Base-by-base conservation (phyloP, 2,888 invertebrate genomes). In the Cenopis cana region DNA sequence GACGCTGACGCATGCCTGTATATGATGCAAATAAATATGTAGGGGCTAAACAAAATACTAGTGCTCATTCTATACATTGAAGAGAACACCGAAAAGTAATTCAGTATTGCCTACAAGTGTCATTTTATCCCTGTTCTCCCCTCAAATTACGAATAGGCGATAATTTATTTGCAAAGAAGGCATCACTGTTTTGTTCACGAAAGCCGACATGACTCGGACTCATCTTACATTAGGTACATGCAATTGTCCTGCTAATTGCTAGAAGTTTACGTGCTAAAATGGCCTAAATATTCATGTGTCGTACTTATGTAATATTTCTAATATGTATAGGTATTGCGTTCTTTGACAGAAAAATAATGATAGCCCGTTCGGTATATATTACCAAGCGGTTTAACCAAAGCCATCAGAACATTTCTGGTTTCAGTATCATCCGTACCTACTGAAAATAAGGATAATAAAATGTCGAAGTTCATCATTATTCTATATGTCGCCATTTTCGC, bases 391-490 rank as follows among this genome's bases (percentile, higher is more conserved):
- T 41, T 1, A 11, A n/a, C 29, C 12, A 12, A 14, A 46, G 10
- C 41, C 18, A 66, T 70, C 54, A 70, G 57, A 66, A 17, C 54
- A 46, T 18, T 11, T 18, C 24, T 20, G 29, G n/a, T 55, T 8
- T 54, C 56, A 64, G 49, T 60, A 41, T 38, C 24, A 64, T 29
- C 60, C 38, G 24, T 49, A 50, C 17, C 46, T 14, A 57, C 50
- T 38, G 36, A 20, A 68, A 24, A 6, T 14, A 57, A 57, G 9
- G 52, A 65, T 14, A 36, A 62, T 5, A 68, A 33, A 1, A 73
- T 73, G 69, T 60, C 65, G 29, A 69, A 69, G 41, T 46, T 73
- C 14, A 46, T 49, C 5, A 49, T 69, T 0, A 29, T 73, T 11
- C 49, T 73, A n/a, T 29, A 62, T 3, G 54, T 69, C 24, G 60